Evolutionary conservation across 2,888 invertebrate genomes (phyloP).

Genomic region (Luperina nickerlii): DNA sequence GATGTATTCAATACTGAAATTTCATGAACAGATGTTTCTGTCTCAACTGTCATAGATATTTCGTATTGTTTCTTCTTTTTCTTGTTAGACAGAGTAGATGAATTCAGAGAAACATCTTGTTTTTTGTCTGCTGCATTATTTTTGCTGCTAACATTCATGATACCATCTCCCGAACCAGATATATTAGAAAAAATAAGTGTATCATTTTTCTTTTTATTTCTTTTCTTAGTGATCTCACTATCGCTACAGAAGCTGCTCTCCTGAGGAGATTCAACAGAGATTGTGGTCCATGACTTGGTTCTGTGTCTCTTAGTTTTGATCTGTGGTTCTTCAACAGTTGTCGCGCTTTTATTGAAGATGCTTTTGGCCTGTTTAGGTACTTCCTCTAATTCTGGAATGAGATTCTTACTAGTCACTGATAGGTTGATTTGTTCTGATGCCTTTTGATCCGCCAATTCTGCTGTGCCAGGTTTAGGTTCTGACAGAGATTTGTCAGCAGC

Average conservation of each 20-base stretch:
- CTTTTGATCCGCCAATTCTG: slow-evolving; percentile 30
- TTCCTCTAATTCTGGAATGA: slow-evolving; percentile 72
- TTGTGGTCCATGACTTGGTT: slow-evolving; percentile 81
- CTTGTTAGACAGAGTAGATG: slow-evolving; percentile 50
- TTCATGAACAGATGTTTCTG: slow-evolving; percentile 31
- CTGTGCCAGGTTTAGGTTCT: slow-evolving; percentile 14
- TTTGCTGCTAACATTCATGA: slow-evolving; percentile 41
- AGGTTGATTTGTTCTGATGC: slow-evolving; percentile 58
- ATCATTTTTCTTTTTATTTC: slow-evolving; percentile 60
- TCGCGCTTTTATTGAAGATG: slow-evolving; percentile 77
- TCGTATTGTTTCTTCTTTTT: slow-evolving; percentile 53
- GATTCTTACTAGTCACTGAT: slow-evolving; percentile 69
- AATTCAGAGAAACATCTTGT: slow-evolving; percentile 35
- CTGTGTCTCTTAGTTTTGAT: slow-evolving; percentile 75
- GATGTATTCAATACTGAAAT: slow-evolving; percentile 28
- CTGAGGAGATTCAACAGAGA: slow-evolving; percentile 59
- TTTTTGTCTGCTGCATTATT: slow-evolving; percentile 15
- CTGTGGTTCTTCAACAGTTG: slow-evolving; percentile 68
- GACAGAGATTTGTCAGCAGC: slow-evolving; percentile 23
- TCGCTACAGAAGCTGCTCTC: slow-evolving; percentile 77
- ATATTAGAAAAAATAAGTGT: slow-evolving; percentile 45
- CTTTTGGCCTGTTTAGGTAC: slow-evolving; percentile 63
- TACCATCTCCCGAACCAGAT: slow-evolving; percentile 58
- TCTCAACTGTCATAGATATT: slow-evolving; percentile 31
- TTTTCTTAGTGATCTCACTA: slow-evolving; percentile 74